Evolutionary conservation across 1,140 invertebrate species (phyloP), one percentile per base, ranked within the genome.

Genomic region (Apis cerana): DNA sequence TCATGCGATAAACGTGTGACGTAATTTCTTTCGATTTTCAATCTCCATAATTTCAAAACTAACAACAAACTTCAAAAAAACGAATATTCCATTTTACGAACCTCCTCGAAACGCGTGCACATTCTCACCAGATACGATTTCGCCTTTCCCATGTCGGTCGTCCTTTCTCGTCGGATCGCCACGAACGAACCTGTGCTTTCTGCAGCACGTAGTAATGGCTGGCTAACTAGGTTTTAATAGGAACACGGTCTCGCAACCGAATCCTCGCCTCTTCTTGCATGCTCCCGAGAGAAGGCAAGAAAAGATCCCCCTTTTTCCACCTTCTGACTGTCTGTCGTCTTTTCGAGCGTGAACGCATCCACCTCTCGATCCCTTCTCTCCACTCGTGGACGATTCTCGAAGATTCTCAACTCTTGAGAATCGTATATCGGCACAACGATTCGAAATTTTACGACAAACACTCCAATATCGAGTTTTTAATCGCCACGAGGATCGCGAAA

Each of bases 181-280:
- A 79, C 78, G 65, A 67, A 61, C 67, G 43, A 80, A 64, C 43
- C 74, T 52, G 23, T 5, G 59, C 74, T 43, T 27, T 62, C 59
- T 62, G 64, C 67, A 59, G 59, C 78, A 75, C 58, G 72, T 62
- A 74, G 87, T 89, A 90, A 90, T 89, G 85, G 90, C 89, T 90
- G 85, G 88, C 88, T 90, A 90, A 90, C 88, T 89, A 90, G 87
- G 80, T 89, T 90, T 90, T 90, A 90, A 90, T 90, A 90, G 87
- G 85, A 90, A 90, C 85, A 82, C 72, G 68, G 76, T 88, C 80
- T 90, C 81, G 89, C 80, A 80, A 88, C 77, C 82, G 74, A 85
- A 89, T 76, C 80, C 80, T 68, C 48, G 75, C 69, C 48, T 67
- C 48, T 79, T 65, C 79, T 77, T 72, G 81, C 56, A 33, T 56